phyloP scores from a whole-genome alignment of 2,888 invertebrate genomes.

The Lochmaea crataegi region DNA sequence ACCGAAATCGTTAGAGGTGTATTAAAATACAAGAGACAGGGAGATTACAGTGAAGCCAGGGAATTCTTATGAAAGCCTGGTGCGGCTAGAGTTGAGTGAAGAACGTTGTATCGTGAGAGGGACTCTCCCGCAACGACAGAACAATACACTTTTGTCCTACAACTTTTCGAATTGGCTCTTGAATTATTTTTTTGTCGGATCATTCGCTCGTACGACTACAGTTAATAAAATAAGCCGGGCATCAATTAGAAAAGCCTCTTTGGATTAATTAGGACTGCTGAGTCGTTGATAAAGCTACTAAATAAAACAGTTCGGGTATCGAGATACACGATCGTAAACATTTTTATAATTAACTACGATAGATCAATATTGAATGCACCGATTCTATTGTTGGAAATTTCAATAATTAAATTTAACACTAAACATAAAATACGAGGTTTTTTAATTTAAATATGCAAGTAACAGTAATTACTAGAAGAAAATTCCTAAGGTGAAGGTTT shows the following conservation, averaged over 20 bases:
- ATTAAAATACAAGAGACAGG: constrained; percentile 53
- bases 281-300: neutral
- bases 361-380: too few species aligned
- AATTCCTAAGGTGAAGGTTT: too few species aligned
- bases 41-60: constrained; percentile 49
- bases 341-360: too few species aligned
- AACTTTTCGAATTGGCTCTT: constrained; percentile 53
- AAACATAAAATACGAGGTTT: too few species aligned
- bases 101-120: constrained; percentile 58
- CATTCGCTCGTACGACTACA: constrained; percentile 35
- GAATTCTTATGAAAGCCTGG: constrained; percentile 51
- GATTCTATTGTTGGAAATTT: too few species aligned
- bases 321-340: too few species aligned
- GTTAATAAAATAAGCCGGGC: constrained; percentile 46
- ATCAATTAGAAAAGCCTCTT: constrained; percentile 50
- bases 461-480: too few species aligned
- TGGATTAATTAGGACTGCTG: neutral
- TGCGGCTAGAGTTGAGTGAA: constrained; percentile 58
- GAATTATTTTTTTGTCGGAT: constrained; percentile 48
- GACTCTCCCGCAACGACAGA: constrained; percentile 59
- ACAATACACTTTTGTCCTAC: constrained; percentile 63
- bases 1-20: constrained; percentile 46
- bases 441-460: too few species aligned
- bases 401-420: too few species aligned
- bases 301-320: neutral